Conservation (phyloP, 2,113 vertebrate species). For the Pogona vitticeps region DNA sequence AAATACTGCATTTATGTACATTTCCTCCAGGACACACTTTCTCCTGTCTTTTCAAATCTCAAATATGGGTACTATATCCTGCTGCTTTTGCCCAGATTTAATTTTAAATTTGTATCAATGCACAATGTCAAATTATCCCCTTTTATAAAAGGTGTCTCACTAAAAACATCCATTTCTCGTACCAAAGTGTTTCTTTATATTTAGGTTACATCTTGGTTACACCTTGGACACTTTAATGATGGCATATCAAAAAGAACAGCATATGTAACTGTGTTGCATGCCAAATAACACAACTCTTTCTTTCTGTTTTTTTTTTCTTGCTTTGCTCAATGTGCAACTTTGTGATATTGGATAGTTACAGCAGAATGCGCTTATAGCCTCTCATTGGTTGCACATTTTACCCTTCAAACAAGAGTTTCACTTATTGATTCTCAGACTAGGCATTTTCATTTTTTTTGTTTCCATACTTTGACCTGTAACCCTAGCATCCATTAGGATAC, state of each 20-base stretch:
- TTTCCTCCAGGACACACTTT: neutral
- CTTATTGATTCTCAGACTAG: constrained; percentile 72
- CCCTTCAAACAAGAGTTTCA: constrained; percentile 57
- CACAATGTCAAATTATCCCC: neutral
- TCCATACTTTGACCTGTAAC: constrained; percentile 73
- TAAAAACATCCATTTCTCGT: constrained; percentile 19
- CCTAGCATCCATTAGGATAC: constrained; percentile 77
- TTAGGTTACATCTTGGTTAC: neutral
- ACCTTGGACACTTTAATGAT: constrained; percentile 22
- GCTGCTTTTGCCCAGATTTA: neutral
- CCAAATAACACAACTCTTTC: constrained; percentile 33
- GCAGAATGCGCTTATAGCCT: constrained; percentile 52
- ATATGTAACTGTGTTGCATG: constrained; percentile 9
- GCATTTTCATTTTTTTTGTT: constrained; percentile 71
- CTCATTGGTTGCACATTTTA: constrained; percentile 68
- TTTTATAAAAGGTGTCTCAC: constrained; percentile 8
- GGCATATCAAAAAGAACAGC: constrained; percentile 2
- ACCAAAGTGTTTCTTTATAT: neutral
- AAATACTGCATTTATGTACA: neutral
- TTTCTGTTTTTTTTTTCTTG: constrained; percentile 30
- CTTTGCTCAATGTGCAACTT: constrained; percentile 36
- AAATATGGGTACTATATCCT: neutral
- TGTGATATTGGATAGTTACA: constrained; percentile 57
- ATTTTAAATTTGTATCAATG: neutral
- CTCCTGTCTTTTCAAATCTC: neutral